A percentile compares a stretch with the other conserved stretches of the same genome.
Evolutionary conservation across 1,140 invertebrate species (phyloP).

Genomic region (Mya arenaria): DNA sequence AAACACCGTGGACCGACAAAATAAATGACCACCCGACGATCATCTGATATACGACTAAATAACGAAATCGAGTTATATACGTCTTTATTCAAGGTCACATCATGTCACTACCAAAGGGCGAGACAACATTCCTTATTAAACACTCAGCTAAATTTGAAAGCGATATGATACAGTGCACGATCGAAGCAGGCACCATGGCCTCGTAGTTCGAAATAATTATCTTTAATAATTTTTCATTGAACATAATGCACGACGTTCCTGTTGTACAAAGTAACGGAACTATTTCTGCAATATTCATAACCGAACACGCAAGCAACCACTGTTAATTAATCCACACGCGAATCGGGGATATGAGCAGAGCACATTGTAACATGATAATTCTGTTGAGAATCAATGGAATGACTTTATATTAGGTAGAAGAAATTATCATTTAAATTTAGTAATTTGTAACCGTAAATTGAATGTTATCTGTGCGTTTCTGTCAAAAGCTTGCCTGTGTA

Average conservation of each 20-base stretch:
- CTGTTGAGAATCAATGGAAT: slow-evolving; percentile 34
- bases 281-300: slow-evolving; percentile 50
- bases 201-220: slow-evolving; percentile 23
- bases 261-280: slow-evolving; percentile 43
- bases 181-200: not conserved
- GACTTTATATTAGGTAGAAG: slow-evolving; percentile 20
- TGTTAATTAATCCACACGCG: slow-evolving; percentile 50
- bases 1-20: no score
- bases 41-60: no score
- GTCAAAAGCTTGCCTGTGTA: slow-evolving; percentile 55
- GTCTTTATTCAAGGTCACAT: no score
- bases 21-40: no score
- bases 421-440: slow-evolving; percentile 25
- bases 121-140: no score
- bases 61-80: no score
- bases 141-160: no score
- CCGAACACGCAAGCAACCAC: slow-evolving; percentile 29
- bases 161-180: no score
- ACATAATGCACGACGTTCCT: slow-evolving; percentile 14
- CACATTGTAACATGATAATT: slow-evolving; percentile 3
- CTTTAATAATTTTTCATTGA: slow-evolving; percentile 30
- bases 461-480: slow-evolving; percentile 41
- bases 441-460: slow-evolving; percentile 48
- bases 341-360: slow-evolving; percentile 43
- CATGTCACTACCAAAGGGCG: no score